phyloP scores from a whole-genome alignment of 2,113 vertebrate genomes.

The Chascanopsetta lugubris region DNA sequence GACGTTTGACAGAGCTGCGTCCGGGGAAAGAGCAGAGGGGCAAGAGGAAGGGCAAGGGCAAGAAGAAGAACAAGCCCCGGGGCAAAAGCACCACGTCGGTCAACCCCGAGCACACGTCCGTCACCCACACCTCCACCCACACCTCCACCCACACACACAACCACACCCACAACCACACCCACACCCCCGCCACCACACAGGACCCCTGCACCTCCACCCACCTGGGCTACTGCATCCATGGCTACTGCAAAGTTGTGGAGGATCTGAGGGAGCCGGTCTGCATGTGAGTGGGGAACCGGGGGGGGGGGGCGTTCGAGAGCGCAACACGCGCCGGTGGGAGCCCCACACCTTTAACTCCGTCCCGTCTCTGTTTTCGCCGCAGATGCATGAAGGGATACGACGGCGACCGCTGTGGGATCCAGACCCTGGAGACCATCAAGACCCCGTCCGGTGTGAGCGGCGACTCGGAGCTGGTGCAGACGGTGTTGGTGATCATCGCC shows the following conservation, averaged over 20 bases:
- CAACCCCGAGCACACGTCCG: slow-evolving; percentile 38
- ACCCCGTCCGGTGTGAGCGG: neutral
- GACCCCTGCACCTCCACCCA: slow-evolving; percentile 80
- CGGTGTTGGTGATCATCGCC: slow-evolving; percentile 75
- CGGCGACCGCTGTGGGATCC: slow-evolving; percentile 79
- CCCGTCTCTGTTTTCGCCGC: neutral
- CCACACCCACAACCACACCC: slow-evolving; percentile 32
- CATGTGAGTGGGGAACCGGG: slow-evolving; percentile 72
- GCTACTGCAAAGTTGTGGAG: slow-evolving; percentile 78
- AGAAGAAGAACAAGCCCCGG: slow-evolving; percentile 57
- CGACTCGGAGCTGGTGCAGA: slow-evolving; percentile 68
- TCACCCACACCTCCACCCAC: slow-evolving; percentile 36
- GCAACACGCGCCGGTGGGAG: too few relatives aligned
- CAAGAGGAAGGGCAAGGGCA: slow-evolving; percentile 54
- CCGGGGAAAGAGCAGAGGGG: slow-evolving; percentile 41
- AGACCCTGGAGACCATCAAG: slow-evolving; percentile 56
- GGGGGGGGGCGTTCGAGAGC: too few relatives aligned
- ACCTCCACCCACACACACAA: slow-evolving; percentile 35
- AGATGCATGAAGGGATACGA: slow-evolving; percentile 81
- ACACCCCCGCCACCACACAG: slow-evolving; percentile 40
- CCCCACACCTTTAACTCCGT: too few relatives aligned
- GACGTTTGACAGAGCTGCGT: slow-evolving; percentile 23
- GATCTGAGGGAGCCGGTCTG: slow-evolving; percentile 78
- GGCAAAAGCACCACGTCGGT: slow-evolving; percentile 60
- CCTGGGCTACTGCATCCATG: slow-evolving; percentile 80